Evolutionary conservation across 2,113 vertebrate species (phyloP).

Genomic region (Podarcis muralis): DNA sequence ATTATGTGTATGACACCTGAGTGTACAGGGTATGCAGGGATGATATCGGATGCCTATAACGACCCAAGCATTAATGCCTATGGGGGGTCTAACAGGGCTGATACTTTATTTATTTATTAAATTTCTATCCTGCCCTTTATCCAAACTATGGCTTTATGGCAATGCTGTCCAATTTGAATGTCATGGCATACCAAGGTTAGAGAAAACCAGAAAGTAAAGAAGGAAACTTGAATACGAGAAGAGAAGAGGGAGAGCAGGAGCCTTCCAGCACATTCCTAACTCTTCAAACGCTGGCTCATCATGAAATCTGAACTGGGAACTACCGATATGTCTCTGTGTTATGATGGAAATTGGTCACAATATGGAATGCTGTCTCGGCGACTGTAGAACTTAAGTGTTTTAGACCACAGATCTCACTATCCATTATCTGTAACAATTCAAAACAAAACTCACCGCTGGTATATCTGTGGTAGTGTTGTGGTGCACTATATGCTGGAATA

Average conservation of each 20-base stretch:
- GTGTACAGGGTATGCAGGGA: no score
- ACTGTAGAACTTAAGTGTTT: neutral
- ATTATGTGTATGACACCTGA: no score
- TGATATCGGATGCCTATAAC: no score
- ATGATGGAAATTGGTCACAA: neutral
- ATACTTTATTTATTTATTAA: no score
- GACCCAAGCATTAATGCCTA: no score
- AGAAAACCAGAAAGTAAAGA: neutral
- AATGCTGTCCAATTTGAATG: neutral
- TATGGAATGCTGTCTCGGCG: neutral
- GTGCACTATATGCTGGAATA: neutral
- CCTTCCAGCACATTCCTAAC: neutral
- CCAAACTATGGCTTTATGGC: neutral
- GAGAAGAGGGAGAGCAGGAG: neutral
- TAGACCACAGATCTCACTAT: neutral
- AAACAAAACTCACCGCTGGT: constrained; percentile 64
- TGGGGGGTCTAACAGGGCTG: no score
- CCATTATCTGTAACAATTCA: neutral
- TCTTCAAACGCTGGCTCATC: neutral
- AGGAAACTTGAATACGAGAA: neutral
- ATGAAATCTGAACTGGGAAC: neutral
- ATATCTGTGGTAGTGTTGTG: accelerated
- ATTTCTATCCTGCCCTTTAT: neutral
- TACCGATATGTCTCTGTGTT: neutral
- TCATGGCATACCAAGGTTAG: neutral